Base-by-base conservation (phyloP, 92 coral and sea anemone genomes). In the Actinernus sp. region DNA sequence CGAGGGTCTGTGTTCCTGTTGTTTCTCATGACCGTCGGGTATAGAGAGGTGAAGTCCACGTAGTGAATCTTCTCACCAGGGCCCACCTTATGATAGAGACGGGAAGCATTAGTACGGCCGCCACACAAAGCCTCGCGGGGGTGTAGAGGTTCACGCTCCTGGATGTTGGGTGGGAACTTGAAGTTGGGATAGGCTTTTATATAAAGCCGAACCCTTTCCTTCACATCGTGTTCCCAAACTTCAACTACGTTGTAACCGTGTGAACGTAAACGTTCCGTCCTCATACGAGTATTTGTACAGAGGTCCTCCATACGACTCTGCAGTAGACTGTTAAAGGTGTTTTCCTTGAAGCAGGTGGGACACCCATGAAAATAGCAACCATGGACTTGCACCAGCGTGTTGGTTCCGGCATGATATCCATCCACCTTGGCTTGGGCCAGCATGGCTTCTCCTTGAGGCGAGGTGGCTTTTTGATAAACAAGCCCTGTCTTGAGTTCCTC, bases 41-140 rank as follows among this genome's bases (percentile, higher is more conserved):
- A 49, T 62, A 52, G 32, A 31, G 68, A 51, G 14, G 60, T 61
- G 34, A 63, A 81, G 27, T 73, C 88, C 4, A 73, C 75, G 18
- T 81, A 81, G 4, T 44, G 45, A 47, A 75, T 59, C 49, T 31
- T 76, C 25, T 60, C 80, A 7, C 55, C 84, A 2, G 18, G 40
- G 19, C 18, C 28, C 0, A 14, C 54, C 9, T 68, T 50, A 41
- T 52, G 36, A 38, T 18, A 62, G 3, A 80, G 68, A 9, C 38
- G 34, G 5, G 66, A 23, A 9, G 72, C 65, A 21, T 67, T 67
- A 8, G 74, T 69, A 2, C 78, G 19, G 2, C 89, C 73, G 0
- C 89, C 79, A 31, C 47, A 74, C 19, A 73, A 72, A 0, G 83
- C 76, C 28, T 82, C 84, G 14, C 78, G 58, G 0, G 89, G 81